Conservation (phyloP, 2,113 vertebrate genomes). For the Hypanus sabinus region DNA sequence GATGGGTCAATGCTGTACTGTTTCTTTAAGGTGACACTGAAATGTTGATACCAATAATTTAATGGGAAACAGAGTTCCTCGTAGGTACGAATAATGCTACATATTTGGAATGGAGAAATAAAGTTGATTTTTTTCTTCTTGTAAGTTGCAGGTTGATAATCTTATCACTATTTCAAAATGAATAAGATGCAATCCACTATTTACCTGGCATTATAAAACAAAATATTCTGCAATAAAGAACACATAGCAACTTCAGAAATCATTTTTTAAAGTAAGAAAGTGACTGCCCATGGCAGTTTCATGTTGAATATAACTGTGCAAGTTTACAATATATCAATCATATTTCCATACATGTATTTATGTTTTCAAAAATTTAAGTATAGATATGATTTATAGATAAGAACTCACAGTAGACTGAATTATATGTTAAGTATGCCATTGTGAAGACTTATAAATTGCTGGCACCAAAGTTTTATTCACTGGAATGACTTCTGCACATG, state of each 20-base stretch:
- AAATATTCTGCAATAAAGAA: not conserved
- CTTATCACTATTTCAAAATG: not conserved
- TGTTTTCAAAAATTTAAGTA: not conserved
- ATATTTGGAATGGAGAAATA: not conserved
- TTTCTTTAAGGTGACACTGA: too few species aligned
- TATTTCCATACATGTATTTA: not conserved
- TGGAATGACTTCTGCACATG: not conserved
- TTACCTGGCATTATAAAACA: not conserved
- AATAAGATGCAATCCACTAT: not conserved
- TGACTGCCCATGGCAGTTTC: not conserved
- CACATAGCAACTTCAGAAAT: not conserved
- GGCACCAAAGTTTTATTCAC: too few species aligned
- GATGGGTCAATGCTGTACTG: too few species aligned
- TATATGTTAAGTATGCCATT: not conserved
- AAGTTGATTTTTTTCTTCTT: not conserved
- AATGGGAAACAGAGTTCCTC: not conserved
- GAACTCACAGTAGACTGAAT: not conserved
- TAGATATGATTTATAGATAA: not conserved
- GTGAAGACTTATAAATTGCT: not conserved
- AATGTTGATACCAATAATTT: not conserved
- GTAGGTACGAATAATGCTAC: not conserved
- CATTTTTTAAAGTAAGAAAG: not conserved
- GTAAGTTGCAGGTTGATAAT: not conserved
- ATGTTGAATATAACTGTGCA: not conserved
- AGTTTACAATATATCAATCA: not conserved